These are phyloP conservation scores for Acanthococcus lagerstroemiae DNA, from an alignment of 2,888 invertebrate genomes.

Conservation along the genomic window DNA sequence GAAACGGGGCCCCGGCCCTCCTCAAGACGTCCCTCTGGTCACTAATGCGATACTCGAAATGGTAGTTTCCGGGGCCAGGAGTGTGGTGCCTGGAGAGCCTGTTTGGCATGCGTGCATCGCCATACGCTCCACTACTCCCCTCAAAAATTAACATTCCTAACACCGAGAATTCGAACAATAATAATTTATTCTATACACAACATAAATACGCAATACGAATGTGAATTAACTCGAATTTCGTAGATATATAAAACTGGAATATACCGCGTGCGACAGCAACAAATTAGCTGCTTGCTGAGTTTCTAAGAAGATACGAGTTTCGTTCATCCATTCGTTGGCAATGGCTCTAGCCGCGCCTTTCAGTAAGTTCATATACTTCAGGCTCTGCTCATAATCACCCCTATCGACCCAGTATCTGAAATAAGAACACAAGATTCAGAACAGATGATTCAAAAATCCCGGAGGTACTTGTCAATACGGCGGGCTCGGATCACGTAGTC, in stretches of 20 bases:
- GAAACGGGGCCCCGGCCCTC: too few species aligned
- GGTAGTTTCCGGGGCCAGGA: too few species aligned
- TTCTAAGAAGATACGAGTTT: conserved; percentile 71
- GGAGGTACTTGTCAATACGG: too few species aligned
- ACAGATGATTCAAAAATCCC: too few species aligned
- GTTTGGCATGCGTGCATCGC: too few species aligned
- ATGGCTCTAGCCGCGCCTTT: conserved; percentile 78
- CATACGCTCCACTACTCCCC: too few species aligned
- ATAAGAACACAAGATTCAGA: background rate
- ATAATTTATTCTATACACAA: background rate
- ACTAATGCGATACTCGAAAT: too few species aligned
- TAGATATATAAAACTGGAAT: conserved; percentile 22
- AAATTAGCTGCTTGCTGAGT: conserved; percentile 83
- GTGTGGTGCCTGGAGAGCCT: too few species aligned
- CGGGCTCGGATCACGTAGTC: too few species aligned
- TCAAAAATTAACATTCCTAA: too few species aligned
- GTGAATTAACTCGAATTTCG: conserved; percentile 12
- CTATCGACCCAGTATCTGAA: conserved; percentile 73
- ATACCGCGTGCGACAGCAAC: conserved; percentile 68
- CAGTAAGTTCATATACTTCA: conserved; percentile 76
- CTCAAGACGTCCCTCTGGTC: too few species aligned
- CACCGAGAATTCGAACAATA: background rate
- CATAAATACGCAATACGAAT: background rate
- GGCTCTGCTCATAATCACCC: conserved; percentile 74
- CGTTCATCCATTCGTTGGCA: conserved; percentile 77